These are phyloP conservation scores for Emydoidea blandingii DNA, from an alignment of 2,797 vertebrate genomes.

Conservation along the genomic window DNA sequence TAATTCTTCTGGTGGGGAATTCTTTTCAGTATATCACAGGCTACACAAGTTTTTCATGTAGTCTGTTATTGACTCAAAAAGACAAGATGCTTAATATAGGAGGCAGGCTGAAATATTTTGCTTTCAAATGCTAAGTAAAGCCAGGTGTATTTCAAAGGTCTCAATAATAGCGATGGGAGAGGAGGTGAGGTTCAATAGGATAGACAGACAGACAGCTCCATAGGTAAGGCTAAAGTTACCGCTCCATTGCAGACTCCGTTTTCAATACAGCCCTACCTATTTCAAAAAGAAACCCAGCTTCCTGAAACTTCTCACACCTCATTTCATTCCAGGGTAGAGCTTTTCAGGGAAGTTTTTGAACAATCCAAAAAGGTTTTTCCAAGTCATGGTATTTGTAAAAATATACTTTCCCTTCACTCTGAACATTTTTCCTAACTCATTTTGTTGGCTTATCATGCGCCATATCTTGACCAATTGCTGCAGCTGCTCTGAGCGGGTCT, in stretches of 20 bases:
- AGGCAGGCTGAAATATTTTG: conserved; percentile 24
- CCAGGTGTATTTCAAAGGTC: conserved; percentile 12
- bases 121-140: conserved; percentile 46
- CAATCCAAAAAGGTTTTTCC: too few species aligned
- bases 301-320: neutral
- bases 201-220: neutral
- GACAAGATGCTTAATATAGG: neutral
- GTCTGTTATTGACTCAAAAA: conserved; percentile 23
- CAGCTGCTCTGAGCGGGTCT: neutral
- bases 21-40: neutral
- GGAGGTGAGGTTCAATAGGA: neutral
- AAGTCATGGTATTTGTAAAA: neutral
- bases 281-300: neutral
- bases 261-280: neutral
- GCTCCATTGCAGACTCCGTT: neutral
- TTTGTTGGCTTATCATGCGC: neutral
- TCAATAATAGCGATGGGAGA: neutral
- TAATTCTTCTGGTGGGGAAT: neutral
- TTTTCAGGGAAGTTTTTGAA: too few species aligned
- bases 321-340: too few species aligned
- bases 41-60: neutral
- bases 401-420: neutral
- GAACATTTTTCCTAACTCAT: neutral
- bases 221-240: conserved; percentile 17
- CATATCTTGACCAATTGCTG: neutral